Evolutionary conservation across 2,113 vertebrate species (phyloP), one percentile per base, ranked within the genome.

Genomic region (Suncus etruscus): DNA sequence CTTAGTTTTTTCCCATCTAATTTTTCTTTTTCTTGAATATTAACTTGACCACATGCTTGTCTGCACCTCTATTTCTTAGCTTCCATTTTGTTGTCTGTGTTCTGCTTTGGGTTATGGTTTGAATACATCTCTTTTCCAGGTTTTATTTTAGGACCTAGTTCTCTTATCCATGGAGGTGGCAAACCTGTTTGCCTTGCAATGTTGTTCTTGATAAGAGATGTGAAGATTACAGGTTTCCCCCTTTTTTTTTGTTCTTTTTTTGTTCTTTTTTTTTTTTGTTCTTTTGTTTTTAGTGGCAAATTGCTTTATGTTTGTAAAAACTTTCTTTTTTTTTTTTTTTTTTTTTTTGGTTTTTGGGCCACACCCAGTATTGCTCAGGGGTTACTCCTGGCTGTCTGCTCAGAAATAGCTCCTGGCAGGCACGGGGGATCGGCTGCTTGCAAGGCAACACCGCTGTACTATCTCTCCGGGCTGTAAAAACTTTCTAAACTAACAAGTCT

Each of bases 141-240:
- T 78, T 48, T 47, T 91, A 45, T 88, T 80, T 88, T 74, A 82
- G 77, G 72, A n/a, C 16, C 66, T 75, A 39, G 6, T 65, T 89
- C 63, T 90, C 16, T 82, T 85, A 58, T 80, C 61, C 31, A 45
- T n/a, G 89, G 65, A 83, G 74, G 47, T 39, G 89, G 66, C 24
- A 74, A 47, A 69, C 45, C 29, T 88, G 39, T 91, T 80, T 24
- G 66, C 50, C n/a, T 81, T 77, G n/a, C 31, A 85, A 79, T 27
- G 88, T 48, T 66, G 65, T 89, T 63, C 32, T 70, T 95, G 75
- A 80, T 93, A 77, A 91, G 68, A 94, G 91, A 69, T 88, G 15
- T 91, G 51, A 84, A 77, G 48, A 81, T 47, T 6, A n/a, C 39
- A 6, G 77, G 47, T 72, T 85, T 83, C 47, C 11, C 18, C 51